Conservation (phyloP, 2,888 invertebrate species). For the Micoletzkya japonica region DNA sequence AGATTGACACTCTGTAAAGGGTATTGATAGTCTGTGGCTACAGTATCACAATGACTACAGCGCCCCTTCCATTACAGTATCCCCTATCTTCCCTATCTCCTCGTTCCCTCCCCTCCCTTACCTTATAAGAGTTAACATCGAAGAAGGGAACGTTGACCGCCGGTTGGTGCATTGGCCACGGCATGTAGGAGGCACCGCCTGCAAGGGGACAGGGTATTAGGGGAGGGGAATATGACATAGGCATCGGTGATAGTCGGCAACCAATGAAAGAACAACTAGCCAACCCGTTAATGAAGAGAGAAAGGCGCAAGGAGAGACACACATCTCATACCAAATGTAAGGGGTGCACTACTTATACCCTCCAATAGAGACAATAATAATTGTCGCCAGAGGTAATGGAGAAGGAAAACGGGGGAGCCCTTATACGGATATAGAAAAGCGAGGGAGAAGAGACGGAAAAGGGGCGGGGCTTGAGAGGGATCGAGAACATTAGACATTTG, state of each 20-base stretch:
- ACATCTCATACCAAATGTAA: no score
- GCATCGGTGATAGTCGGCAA: no score
- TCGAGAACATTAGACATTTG: no score
- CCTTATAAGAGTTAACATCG: slow-evolving; percentile 45
- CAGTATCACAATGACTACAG: not conserved
- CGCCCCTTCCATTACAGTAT: not conserved
- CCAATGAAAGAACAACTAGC: no score
- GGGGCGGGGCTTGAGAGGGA: no score
- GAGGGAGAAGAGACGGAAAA: not conserved
- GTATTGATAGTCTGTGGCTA: no score
- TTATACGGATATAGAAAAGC: no score
- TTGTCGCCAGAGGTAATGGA: slow-evolving; percentile 1
- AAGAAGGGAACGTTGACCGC: slow-evolving; percentile 53
- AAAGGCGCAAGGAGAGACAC: no score
- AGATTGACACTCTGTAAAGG: slow-evolving; percentile 50
- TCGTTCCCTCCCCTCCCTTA: not conserved
- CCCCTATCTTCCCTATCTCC: not conserved
- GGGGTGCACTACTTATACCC: no score
- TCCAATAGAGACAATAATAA: no score
- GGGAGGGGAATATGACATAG: no score
- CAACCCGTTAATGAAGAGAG: no score
- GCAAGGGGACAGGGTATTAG: not conserved
- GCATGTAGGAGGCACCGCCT: slow-evolving; percentile 31
- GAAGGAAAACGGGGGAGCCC: not conserved
- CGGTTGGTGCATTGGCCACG: slow-evolving; percentile 54